Base-by-base conservation (phyloP, 2,888 invertebrate species). In the Nephrotoma guestfalica region DNA sequence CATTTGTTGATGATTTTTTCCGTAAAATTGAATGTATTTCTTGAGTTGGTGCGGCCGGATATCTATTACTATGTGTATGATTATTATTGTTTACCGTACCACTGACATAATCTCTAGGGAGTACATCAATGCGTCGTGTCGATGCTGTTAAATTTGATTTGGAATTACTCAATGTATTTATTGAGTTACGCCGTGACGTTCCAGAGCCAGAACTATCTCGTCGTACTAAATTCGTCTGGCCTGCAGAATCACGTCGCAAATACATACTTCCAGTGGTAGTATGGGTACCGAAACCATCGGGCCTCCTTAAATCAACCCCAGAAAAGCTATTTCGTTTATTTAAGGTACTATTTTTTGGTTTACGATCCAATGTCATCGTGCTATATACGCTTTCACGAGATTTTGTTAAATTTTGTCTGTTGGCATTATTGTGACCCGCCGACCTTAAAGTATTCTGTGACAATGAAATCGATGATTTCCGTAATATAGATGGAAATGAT, bases 401-500 rank as follows among this genome's bases (percentile, higher is more conserved):
- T 83, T 90, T 90, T 41, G 91, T 88, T 0, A 92, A 92, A 87
- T 92, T 92, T n/a, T 92, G 89, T 88, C 92, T 90, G 88, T 91
- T 92, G 88, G 92, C 92, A 88, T 92, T 92, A 51, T 92, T 90
- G 43, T 92, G 88, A 87, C 92, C 92, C 87, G 86, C n/a, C 40
- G 89, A 89, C 5, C 90, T 91, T 47, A 91, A 91, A 51, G 91
- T 92, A n/a, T 92, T 92, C 88, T 91, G 90, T 51, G 92, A 92
- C 11, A 92, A 92, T 88, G 93, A 93, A 87, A 93, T 90, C 0
- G 93, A 92, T 88, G 94, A 94, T 87, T 94, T 93, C 0, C 95
- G 92, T 87, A 96, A 91, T 83, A 94, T 93, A 88, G 94, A 94
- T 86, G 95, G 95, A 89, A 96, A 96, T 41, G 93, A 93, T 40